A percentile compares a stretch with the other conserved stretches of the same genome.
Conservation (phyloP, 2,113 vertebrate genomes). For the Onychostruthus taczanowskii region DNA sequence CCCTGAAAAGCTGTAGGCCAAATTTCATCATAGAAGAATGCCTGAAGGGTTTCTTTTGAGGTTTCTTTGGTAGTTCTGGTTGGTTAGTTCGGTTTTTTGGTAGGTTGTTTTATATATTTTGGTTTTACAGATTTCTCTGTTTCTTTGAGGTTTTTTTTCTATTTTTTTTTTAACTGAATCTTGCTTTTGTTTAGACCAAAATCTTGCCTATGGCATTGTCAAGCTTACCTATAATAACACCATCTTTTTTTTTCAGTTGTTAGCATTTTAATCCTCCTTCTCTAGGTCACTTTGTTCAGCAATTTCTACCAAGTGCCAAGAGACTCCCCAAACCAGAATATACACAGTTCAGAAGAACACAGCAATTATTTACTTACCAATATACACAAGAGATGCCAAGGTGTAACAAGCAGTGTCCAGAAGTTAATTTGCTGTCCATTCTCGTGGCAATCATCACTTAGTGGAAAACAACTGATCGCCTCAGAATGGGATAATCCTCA, state of each 20-base stretch:
- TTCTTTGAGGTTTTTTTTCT: not conserved
- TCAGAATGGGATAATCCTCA: not conserved
- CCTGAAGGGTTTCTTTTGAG: too few species aligned
- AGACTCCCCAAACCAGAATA: not conserved
- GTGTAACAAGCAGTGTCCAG: not conserved
- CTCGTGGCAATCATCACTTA: fast-evolving
- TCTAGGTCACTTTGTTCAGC: not conserved
- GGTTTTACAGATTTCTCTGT: not conserved
- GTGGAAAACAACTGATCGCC: not conserved
- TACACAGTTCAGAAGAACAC: not conserved
- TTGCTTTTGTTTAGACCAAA: not conserved
- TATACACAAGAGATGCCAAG: not conserved
- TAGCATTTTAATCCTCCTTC: not conserved
- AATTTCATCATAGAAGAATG: not conserved
- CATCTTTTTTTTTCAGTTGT: not conserved
- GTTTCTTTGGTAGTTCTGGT: not conserved
- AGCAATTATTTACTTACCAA: not conserved
- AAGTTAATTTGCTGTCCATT: not conserved
- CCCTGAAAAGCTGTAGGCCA: not conserved
- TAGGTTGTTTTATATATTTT: not conserved
- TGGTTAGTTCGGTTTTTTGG: not conserved
- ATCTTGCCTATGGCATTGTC: not conserved
- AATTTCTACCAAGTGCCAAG: not conserved
- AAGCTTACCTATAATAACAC: not conserved
- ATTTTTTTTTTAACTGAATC: not conserved